Evolutionary conservation across 2,797 vertebrate species (phyloP).

Genomic region (Takifugu rubripes): DNA sequence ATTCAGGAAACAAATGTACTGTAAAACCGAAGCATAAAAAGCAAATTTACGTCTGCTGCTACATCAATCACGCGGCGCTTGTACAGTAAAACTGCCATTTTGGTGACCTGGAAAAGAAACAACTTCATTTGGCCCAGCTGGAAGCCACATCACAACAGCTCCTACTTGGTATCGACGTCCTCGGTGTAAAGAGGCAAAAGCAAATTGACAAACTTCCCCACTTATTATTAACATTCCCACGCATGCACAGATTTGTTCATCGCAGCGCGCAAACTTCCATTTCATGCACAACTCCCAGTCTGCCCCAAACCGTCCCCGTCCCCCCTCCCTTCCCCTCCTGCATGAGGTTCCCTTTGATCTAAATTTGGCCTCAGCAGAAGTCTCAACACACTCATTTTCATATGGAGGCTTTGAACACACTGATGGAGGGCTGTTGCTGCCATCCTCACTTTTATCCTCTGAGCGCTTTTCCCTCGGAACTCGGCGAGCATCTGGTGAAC

Average conservation of each 20-base stretch:
- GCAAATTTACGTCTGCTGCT: conserved; percentile 31
- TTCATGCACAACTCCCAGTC: conserved; percentile 60
- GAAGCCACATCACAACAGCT: conserved; percentile 51
- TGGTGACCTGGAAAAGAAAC: conserved; percentile 57
- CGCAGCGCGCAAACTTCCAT: conserved; percentile 60
- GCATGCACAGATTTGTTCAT: conserved; percentile 62
- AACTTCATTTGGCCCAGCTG: conserved; percentile 45
- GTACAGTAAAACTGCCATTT: conserved; percentile 26
- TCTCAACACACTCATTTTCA: conserved; percentile 76
- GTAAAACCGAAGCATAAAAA: conserved; percentile 48
- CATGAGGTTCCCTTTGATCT: conserved; percentile 74
- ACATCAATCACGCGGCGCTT: conserved; percentile 22
- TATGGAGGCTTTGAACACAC: conserved; percentile 90
- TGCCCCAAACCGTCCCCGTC: conserved; percentile 33
- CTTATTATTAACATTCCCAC: conserved; percentile 59
- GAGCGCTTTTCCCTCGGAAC: conserved; percentile 82
- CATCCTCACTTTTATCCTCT: conserved; percentile 87
- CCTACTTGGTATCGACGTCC: conserved; percentile 49
- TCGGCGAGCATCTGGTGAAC: conserved; percentile 91
- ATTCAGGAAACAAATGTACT: conserved; percentile 28
- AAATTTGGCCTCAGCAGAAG: conserved; percentile 73
- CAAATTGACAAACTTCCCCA: conserved; percentile 62
- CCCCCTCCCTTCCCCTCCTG: conserved; percentile 26
- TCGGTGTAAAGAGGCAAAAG: conserved; percentile 42
- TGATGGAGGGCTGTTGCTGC: conserved; percentile 81